Evolutionary conservation across 2,797 vertebrate species (phyloP), one percentile per base, ranked within the genome.

Genomic region (Cuculus canorus): DNA sequence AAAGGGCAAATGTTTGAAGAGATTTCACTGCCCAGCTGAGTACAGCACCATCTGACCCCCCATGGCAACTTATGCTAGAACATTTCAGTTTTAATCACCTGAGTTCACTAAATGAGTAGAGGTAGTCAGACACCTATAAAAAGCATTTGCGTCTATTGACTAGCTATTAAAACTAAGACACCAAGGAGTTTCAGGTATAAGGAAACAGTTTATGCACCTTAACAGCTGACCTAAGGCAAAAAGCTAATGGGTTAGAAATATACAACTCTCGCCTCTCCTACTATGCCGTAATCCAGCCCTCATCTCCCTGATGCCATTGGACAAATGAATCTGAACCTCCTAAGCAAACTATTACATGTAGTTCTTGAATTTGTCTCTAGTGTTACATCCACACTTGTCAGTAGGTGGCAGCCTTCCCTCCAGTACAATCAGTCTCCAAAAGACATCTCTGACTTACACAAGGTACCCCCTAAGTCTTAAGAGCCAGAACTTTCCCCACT

Each of bases 261-360:
- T 5, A 6, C 0, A 1, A 43, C 7, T 15, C 24, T 27, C 59
- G 8, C 4, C 5, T 45, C 50, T 64, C 61, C 25, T n/a, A 39
- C 24, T 14, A 0, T 1, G 12, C 53, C 85, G 30, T 14, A 88
- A 68, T 50, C 33, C 65, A 91, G 75, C 13, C 48, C 27, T 76
- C 18, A n/a, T 14, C 23, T 57, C 59, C 35, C 2, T 19, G 15
- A 71, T 32, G n/a, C 1, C 32, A 30, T 68, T 32, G 17, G 21
- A 89, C 28, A 84, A 86, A 59, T 1, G 5, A 10, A 72, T 25
- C 28, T 17, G 3, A 77, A 83, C 19, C 15, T 45, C 17, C 45
- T 10, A 41, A 84, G 25, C 17, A 17, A 86, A 68, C 14, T 43
- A 13, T 11, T 13, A 19, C 6, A 39, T 1, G 3, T 1, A 68